Evolutionary conservation across 2,113 vertebrate genomes (phyloP).

Genomic region (Centropristis striata): DNA sequence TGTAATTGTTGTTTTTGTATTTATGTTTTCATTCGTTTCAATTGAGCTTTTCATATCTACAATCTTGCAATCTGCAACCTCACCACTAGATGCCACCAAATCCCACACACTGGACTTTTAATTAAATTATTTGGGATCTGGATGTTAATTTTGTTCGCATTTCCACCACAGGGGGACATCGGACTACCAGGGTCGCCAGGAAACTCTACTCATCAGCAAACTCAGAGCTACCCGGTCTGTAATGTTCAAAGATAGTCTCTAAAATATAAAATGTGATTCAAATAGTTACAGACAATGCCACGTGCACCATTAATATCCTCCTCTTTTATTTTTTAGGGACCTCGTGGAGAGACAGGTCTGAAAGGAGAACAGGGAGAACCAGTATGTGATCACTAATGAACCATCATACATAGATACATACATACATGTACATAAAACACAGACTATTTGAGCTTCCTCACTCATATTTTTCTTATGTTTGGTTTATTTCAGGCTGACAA

Average conservation of each 20-base stretch:
- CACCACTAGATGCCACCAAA: too few species aligned
- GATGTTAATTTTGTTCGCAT: neutral
- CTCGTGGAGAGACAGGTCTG: constrained; percentile 67
- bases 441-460: neutral
- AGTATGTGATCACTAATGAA: constrained; percentile 55
- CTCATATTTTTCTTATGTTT: neutral
- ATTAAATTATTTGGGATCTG: neutral
- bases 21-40: too few species aligned
- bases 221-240: constrained; percentile 35
- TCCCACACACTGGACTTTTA: too few species aligned
- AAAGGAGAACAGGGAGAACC: constrained; percentile 76
- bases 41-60: too few species aligned
- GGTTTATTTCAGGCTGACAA: constrained; percentile 78
- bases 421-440: neutral
- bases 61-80: too few species aligned
- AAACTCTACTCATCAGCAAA: constrained; percentile 58
- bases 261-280: neutral
- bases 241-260: neutral
- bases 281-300: neutral
- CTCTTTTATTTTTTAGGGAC: constrained; percentile 66
- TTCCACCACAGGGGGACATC: constrained; percentile 80
- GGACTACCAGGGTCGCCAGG: constrained; percentile 78
- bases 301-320: neutral
- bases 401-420: neutral
- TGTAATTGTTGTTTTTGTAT: too few species aligned